Percentiles rank a stretch among this genome's conserved stretches.
Evolutionary conservation across 2,113 vertebrate genomes (phyloP).

Genomic region (Lucifuga dentata): DNA sequence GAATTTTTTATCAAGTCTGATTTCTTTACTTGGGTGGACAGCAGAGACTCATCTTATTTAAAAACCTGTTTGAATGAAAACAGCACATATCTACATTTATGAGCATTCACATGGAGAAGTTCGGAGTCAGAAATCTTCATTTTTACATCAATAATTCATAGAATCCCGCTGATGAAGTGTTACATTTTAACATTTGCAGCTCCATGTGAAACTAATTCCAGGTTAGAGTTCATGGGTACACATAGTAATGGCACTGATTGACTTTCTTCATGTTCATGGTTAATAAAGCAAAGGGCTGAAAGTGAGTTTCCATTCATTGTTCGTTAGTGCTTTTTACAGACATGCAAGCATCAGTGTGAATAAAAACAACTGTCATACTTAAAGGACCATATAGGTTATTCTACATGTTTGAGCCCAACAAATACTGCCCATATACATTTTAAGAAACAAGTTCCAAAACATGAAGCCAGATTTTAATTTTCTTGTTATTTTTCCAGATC

Average conservation of each 20-base stretch:
- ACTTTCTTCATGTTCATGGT: conserved; percentile 61
- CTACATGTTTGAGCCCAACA: too few species aligned
- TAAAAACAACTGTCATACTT: too few species aligned
- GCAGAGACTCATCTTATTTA: not conserved
- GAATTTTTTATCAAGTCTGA: conserved; percentile 54
- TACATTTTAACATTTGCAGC: conserved; percentile 74
- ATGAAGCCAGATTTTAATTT: too few species aligned
- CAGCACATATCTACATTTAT: not conserved
- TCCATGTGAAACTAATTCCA: conserved; percentile 50
- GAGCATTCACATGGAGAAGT: conserved; percentile 19
- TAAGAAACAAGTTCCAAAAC: too few species aligned
- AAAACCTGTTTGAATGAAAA: not conserved
- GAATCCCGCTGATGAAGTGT: conserved; percentile 43
- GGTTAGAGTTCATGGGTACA: conserved; percentile 57
- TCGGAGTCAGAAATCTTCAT: not conserved
- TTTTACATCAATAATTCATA: conserved; percentile 74
- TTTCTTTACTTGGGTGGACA: conserved; percentile 4
- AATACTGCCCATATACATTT: too few species aligned
- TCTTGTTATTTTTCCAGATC: too few species aligned
- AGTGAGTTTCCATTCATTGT: conserved; percentile 59
- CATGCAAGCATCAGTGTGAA: too few species aligned
- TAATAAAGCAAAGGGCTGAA: conserved; percentile 63
- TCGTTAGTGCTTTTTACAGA: conserved; percentile 36
- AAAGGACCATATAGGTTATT: too few species aligned
- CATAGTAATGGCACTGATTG: conserved; percentile 76